Conservation (phyloP, 2,888 invertebrate genomes). For the Sinotaia quadrata region DNA sequence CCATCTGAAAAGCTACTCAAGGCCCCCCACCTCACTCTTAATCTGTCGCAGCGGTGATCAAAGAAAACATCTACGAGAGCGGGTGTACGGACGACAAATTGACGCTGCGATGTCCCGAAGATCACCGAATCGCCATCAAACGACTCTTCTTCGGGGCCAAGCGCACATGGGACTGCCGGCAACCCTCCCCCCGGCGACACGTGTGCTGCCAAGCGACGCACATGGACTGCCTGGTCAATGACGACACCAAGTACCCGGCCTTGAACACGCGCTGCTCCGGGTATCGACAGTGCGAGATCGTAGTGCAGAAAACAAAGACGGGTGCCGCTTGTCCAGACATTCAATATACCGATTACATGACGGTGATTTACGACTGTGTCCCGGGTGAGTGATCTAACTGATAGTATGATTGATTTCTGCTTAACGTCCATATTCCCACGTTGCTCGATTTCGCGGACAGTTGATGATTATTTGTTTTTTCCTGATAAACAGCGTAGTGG, state of each 20-base stretch:
- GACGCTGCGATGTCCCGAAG: slow-evolving; percentile 47
- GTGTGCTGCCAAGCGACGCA: slow-evolving; percentile 55
- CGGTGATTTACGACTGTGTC: slow-evolving; percentile 63
- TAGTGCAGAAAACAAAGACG: slow-evolving; percentile 46
- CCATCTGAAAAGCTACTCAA: too few species aligned
- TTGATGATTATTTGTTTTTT: neutral
- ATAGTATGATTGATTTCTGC: neutral
- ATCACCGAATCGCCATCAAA: slow-evolving; percentile 61
- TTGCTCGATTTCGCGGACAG: neutral
- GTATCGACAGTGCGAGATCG: slow-evolving; percentile 48
- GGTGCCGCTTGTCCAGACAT: slow-evolving; percentile 40
- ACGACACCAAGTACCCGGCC: slow-evolving; percentile 52
- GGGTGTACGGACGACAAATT: slow-evolving; percentile 55
- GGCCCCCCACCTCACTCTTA: too few species aligned
- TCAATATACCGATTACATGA: slow-evolving; percentile 57
- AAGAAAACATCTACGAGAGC: slow-evolving; percentile 57
- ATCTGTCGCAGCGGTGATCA: slow-evolving; percentile 23
- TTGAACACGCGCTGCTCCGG: slow-evolving; percentile 62
- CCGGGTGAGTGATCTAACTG: slow-evolving; percentile 45
- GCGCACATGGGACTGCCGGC: slow-evolving; percentile 44
- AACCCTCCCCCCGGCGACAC: slow-evolving; percentile 22
- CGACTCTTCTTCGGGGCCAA: slow-evolving; percentile 60
- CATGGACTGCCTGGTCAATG: slow-evolving; percentile 57
- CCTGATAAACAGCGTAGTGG: too few species aligned
- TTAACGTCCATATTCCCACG: neutral